Evolutionary conservation across 2,888 invertebrate species (phyloP).

Genomic region (Hydroisotoma schaefferi): DNA sequence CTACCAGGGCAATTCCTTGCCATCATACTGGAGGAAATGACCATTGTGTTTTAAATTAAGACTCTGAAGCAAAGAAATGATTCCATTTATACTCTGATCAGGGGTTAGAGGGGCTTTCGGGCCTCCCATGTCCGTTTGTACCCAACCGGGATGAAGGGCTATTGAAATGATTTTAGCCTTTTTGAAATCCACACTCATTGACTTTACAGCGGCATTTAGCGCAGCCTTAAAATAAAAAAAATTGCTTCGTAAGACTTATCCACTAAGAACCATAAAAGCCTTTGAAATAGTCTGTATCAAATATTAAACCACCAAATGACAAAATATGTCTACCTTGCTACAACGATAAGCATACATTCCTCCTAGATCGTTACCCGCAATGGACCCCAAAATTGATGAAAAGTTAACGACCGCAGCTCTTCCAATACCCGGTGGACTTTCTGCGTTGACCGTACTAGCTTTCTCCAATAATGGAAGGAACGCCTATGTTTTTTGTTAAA

Average conservation of each 20-base stretch:
- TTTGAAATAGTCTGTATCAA: not conserved
- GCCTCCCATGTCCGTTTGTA: slow-evolving; percentile 78
- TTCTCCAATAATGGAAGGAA: slow-evolving; percentile 61
- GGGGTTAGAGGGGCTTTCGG: slow-evolving; percentile 70
- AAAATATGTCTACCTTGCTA: slow-evolving; percentile 65
- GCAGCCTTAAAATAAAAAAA: slow-evolving; percentile 63
- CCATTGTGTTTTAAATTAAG: slow-evolving; percentile 68
- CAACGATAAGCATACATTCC: slow-evolving; percentile 80
- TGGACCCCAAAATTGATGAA: slow-evolving; percentile 76
- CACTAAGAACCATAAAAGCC: not conserved
- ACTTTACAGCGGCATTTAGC: slow-evolving; percentile 79
- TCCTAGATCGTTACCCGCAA: slow-evolving; percentile 68
- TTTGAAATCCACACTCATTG: slow-evolving; percentile 75
- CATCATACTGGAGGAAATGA: slow-evolving; percentile 73
- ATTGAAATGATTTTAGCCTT: slow-evolving; percentile 70
- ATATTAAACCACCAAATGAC: slow-evolving; percentile 3
- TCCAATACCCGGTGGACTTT: slow-evolving; percentile 27
- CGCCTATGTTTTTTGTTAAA: slow-evolving; percentile 56
- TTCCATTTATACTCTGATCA: slow-evolving; percentile 63
- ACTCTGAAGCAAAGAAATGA: slow-evolving; percentile 64
- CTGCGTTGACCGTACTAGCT: slow-evolving; percentile 18
- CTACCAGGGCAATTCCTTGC: slow-evolving; percentile 69
- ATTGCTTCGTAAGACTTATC: not conserved
- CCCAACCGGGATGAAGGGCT: slow-evolving; percentile 85
- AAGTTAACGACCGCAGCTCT: slow-evolving; percentile 66